A percentile compares a stretch with the other conserved stretches of the same genome.
Conservation (phyloP, 2,888 invertebrate genomes). For the Nomada lathburiana region DNA sequence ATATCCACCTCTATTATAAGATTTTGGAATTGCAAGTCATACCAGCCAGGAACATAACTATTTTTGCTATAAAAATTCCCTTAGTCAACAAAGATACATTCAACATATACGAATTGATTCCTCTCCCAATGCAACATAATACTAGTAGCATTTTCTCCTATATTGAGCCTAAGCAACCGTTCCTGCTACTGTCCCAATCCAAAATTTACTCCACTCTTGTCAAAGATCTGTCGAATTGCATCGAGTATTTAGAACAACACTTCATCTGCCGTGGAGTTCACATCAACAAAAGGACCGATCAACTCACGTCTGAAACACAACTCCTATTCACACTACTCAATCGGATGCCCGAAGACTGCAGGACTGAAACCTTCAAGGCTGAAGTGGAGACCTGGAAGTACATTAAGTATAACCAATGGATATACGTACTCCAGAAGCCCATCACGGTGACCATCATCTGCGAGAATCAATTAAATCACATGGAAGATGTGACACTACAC, state of each 20-base stretch:
- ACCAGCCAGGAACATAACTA: not conserved
- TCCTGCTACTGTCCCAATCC: not conserved
- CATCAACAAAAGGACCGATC: not conserved
- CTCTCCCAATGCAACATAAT: slow-evolving; percentile 5
- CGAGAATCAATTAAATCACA: no score
- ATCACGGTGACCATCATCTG: no score
- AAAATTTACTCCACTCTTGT: not conserved
- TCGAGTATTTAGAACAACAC: not conserved
- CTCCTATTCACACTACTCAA: no score
- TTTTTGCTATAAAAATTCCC: slow-evolving; percentile 4
- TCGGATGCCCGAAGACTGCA: no score
- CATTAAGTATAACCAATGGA: no score
- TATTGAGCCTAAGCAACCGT: slow-evolving; percentile 13
- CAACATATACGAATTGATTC: slow-evolving; percentile 5
- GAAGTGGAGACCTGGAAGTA: no score
- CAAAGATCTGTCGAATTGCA: not conserved
- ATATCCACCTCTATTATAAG: not conserved
- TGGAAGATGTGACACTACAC: no score
- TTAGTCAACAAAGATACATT: not conserved
- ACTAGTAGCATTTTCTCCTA: not conserved
- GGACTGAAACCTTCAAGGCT: no score
- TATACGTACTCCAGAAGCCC: no score
- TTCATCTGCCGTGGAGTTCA: not conserved
- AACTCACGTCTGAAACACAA: no score
- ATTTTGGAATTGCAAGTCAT: not conserved